These are phyloP conservation scores for Phoebastria nigripes DNA, from an alignment of 2,797 vertebrate species.

Conservation along the genomic window DNA sequence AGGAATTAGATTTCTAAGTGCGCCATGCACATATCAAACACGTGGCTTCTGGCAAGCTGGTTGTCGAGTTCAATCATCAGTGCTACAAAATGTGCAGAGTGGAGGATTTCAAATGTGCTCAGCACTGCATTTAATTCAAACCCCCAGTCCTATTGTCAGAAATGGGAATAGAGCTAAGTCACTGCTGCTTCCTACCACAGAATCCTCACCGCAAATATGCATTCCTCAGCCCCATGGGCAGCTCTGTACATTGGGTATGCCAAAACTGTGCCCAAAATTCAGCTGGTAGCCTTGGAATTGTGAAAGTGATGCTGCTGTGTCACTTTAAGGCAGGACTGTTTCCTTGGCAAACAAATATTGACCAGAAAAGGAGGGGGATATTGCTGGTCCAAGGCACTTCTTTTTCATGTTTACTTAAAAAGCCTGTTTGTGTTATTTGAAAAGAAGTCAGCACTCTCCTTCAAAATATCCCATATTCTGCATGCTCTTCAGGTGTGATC, in stretches of 20 bases:
- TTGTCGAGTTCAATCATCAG: not conserved
- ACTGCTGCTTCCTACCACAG: not conserved
- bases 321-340: not conserved
- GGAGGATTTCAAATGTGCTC: not conserved
- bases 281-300: not conserved
- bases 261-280: not conserved
- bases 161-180: not conserved
- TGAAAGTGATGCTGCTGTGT: not conserved
- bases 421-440: not conserved
- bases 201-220: rapidly evolving
- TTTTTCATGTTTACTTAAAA: not conserved
- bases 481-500: not conserved
- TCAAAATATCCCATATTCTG: not conserved
- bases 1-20: not conserved
- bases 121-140: not conserved
- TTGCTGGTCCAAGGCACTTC: not conserved
- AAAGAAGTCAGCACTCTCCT: not conserved
- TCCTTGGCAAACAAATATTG: not conserved
- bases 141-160: not conserved
- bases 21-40: not conserved
- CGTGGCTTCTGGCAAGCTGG: not conserved
- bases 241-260: not conserved
- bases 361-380: not conserved
- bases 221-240: not conserved
- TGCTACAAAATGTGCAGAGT: not conserved